Percentiles rank a stretch among this genome's conserved stretches.
Evolutionary conservation across 2,888 invertebrate genomes (phyloP).

Genomic region (Pseudococcus jackbeardsleyi): DNA sequence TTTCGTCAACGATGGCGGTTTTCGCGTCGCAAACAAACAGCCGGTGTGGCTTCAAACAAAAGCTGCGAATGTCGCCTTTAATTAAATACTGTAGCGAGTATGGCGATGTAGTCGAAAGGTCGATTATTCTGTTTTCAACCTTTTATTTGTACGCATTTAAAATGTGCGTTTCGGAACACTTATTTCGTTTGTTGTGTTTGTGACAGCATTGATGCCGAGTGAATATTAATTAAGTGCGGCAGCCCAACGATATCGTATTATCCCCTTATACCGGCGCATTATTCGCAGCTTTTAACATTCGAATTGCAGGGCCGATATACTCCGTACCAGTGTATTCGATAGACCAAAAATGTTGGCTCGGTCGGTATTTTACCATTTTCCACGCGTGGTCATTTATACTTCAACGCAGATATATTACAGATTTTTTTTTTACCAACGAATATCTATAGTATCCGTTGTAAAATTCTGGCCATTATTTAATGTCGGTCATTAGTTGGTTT

Average conservation of each 20-base stretch:
- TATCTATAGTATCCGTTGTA: conserved; percentile 23
- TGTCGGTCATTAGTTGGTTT: conserved; percentile 27
- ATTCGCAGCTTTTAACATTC: conserved; percentile 45
- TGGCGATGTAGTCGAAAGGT: conserved; percentile 52
- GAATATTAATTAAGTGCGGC: conserved; percentile 52
- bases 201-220: conserved; percentile 52
- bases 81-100: conserved; percentile 46
- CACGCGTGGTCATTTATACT: conserved; percentile 36
- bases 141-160: conserved; percentile 58
- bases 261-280: conserved; percentile 9
- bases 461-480: neutral
- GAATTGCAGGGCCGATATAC: neutral
- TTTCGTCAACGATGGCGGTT: conserved; percentile 15
- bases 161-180: conserved; percentile 52
- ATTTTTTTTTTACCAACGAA: neutral
- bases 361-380: conserved; percentile 2
- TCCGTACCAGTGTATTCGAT: neutral
- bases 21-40: conserved; percentile 54
- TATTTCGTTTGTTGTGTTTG: conserved; percentile 52
- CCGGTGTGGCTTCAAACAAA: conserved; percentile 19
- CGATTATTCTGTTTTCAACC: conserved; percentile 58
- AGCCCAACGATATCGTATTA: conserved; percentile 36
- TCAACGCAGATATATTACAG: conserved; percentile 20
- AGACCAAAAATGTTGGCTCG: neutral
- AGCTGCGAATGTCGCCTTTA: conserved; percentile 56